Percentiles rank a stretch among this genome's conserved stretches.
These are phyloP conservation scores for Rhyzopertha dominica DNA, from an alignment of 1,140 invertebrate genomes.

Conservation along the genomic window DNA sequence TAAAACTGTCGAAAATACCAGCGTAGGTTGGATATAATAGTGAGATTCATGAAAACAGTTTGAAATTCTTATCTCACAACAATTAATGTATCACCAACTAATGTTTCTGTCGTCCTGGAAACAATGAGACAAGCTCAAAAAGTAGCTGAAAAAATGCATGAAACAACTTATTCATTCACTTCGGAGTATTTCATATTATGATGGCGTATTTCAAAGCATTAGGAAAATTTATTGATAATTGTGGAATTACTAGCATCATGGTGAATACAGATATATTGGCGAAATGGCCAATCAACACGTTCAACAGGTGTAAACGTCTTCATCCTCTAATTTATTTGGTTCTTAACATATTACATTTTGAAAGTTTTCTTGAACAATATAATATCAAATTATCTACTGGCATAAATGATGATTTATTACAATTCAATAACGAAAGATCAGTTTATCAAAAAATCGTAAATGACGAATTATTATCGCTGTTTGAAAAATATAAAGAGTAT, in stretches of 20 bases:
- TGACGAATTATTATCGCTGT: constrained; percentile 13
- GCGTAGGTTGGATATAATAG: no score
- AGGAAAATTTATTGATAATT: constrained; percentile 39
- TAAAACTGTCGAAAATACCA: no score
- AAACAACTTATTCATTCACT: constrained; percentile 38
- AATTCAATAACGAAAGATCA: constrained; percentile 17
- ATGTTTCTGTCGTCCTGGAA: constrained; percentile 28
- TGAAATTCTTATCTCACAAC: constrained; percentile 32
- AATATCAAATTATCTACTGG: not conserved
- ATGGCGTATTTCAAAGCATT: constrained; percentile 43
- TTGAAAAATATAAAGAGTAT: constrained; percentile 7
- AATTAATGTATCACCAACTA: constrained; percentile 33
- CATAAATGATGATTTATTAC: constrained; percentile 11
- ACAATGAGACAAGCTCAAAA: constrained; percentile 27
- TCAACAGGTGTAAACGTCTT: constrained; percentile 41
- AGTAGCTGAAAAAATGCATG: constrained; percentile 1
- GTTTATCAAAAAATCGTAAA: no score
- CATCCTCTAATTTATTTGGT: constrained; percentile 34
- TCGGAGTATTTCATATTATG: constrained; percentile 42
- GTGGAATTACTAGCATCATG: constrained; percentile 39
- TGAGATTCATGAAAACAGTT: no score
- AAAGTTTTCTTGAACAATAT: constrained; percentile 17
- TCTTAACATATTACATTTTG: constrained; percentile 31
- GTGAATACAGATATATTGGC: constrained; percentile 37
- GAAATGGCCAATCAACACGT: constrained; percentile 37